Evolutionary conservation across 2,113 vertebrate species (phyloP), one percentile per base, ranked within the genome.

Genomic region (Mormyrus lacerda): DNA sequence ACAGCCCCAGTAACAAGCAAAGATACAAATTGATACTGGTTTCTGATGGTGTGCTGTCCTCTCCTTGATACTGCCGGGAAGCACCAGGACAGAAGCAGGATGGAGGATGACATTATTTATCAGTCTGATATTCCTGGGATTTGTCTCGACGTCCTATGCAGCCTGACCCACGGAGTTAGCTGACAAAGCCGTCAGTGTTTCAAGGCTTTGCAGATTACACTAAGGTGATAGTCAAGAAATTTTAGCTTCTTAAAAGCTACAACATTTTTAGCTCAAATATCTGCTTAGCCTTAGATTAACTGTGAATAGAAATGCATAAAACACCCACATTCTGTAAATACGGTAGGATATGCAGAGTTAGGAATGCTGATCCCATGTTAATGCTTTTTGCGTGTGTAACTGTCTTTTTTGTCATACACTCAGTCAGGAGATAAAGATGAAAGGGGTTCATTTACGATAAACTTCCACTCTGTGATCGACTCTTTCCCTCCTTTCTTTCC

Each of bases 351-450:
- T 87, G 86, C 13, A 51, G 31, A 58, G 87, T 44, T 91, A 84
- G 17, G 3, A 55, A 83, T 86, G 83, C 45, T 90, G 89, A 48
- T 91, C 92, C 69, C 84, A 90, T 89, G 87, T 35, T 89, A 92
- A 90, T 39, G 58, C 89, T 89, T 90, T 61, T 91, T 91, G 90
- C 89, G 55, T 91, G 69, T 87, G 82, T 90, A 87, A 89, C 76
- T 90, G 87, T 85, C 85, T 35, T 10, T 86, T 89, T 90, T 91
- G 91, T 93, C 91, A 88, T 91, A 91, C 91, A 87, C 91, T 91
- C 89, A 58, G 88, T 87, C 86, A 58, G 85, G 89, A 93, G 94
- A 94, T 94, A 93, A 93, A 83, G 88, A 94, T 93, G 83, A 93
- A 93, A 93, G 92, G 88, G 44, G 48, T 91, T 73, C 61, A 91